These are phyloP conservation scores for Drosophila nebulosa DNA, from an alignment of 1,140 invertebrate species.

Conservation along the genomic window DNA sequence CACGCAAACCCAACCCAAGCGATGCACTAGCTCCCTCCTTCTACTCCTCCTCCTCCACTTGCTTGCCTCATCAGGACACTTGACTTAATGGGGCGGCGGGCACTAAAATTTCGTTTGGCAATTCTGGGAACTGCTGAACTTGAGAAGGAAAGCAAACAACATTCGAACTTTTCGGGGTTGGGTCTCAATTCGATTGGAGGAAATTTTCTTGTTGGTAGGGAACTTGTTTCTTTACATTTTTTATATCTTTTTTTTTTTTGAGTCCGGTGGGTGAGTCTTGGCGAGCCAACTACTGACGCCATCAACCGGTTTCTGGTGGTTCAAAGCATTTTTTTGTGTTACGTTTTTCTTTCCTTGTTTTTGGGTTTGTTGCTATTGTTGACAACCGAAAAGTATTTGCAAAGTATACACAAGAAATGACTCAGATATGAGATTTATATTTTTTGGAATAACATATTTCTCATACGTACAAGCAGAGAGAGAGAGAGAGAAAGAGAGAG, in stretches of 20 bases:
- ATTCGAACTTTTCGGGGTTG: constrained; percentile 5
- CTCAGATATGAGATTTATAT: constrained; percentile 25
- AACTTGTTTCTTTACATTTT: constrained; percentile 41
- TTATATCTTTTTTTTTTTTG: constrained; percentile 16
- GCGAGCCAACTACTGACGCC: constrained; percentile 44
- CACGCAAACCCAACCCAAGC: neutral
- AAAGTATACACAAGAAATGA: constrained; percentile 48
- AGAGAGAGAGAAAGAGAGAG: neutral
- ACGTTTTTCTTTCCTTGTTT: constrained; percentile 8
- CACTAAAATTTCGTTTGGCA: constrained; percentile 34
- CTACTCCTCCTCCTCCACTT: neutral
- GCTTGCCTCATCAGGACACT: constrained; percentile 48
- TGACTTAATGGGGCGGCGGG: constrained; percentile 43
- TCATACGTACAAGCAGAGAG: neutral
- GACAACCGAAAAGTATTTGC: constrained; percentile 49
- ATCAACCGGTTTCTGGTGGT: constrained; percentile 65
- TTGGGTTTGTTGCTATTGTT: constrained; percentile 22
- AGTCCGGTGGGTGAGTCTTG: constrained; percentile 49
- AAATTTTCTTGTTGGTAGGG: constrained; percentile 10
- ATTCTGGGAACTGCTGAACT: constrained; percentile 34
- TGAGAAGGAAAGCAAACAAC: constrained; percentile 32
- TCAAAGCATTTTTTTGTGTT: constrained; percentile 47
- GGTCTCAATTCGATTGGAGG: neutral
- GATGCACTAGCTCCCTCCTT: neutral
- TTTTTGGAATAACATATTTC: constrained; percentile 12